Conservation (phyloP, 1,140 invertebrate species). For the Drosophila yakuba region DNA sequence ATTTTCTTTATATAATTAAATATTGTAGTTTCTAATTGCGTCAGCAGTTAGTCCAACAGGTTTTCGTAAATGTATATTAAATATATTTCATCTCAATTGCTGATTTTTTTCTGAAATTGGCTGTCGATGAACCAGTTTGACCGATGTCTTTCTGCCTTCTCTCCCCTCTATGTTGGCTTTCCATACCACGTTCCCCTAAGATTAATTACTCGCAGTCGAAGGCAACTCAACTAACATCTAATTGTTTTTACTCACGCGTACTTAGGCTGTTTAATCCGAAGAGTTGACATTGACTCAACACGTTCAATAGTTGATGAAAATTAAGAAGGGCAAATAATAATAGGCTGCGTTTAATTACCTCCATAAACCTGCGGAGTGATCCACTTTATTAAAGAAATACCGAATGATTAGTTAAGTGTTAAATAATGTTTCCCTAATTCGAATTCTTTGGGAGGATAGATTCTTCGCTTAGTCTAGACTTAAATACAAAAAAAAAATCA, state of each 20-base stretch:
- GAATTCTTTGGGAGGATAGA: slow-evolving; percentile 28
- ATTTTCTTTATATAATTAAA: background rate
- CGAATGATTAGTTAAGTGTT: background rate
- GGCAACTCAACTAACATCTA: slow-evolving; percentile 29
- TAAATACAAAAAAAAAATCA: slow-evolving; percentile 11
- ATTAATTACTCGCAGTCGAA: slow-evolving; percentile 24
- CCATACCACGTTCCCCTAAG: slow-evolving; percentile 23
- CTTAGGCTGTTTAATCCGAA: slow-evolving; percentile 15
- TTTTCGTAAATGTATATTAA: slow-evolving; percentile 12
- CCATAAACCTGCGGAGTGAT: background rate
- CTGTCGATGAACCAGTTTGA: slow-evolving; percentile 33
- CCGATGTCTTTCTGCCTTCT: background rate
- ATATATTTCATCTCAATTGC: background rate
- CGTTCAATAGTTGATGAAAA: slow-evolving; percentile 15
- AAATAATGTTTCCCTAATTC: slow-evolving; percentile 24
- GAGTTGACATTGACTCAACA: slow-evolving; percentile 22
- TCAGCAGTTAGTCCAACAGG: slow-evolving; percentile 6
- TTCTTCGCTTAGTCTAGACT: slow-evolving; percentile 11
- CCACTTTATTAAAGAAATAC: slow-evolving; percentile 2
- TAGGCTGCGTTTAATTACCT: background rate
- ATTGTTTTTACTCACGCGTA: slow-evolving; percentile 29
- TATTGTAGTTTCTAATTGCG: background rate
- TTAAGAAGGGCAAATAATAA: slow-evolving; percentile 21
- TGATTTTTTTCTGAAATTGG: slow-evolving; percentile 2
- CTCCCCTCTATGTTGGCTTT: background rate